Percentiles rank a stretch among this genome's conserved stretches.
phyloP scores from a whole-genome alignment of 2,113 vertebrate species.

The Myiopsitta monachus region DNA sequence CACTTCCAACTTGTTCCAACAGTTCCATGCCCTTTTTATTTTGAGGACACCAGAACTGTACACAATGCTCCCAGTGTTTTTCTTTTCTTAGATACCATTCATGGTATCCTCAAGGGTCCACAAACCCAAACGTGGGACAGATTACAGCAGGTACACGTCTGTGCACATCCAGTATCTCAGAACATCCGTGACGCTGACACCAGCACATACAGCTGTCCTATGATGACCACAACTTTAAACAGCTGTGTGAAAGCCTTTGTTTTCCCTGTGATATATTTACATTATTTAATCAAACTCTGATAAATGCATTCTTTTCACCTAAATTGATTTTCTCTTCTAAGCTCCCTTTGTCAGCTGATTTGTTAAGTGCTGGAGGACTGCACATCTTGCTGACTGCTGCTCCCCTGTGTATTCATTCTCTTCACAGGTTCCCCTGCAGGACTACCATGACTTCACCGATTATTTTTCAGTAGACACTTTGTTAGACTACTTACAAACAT shows the following conservation, averaged over 20 bases:
- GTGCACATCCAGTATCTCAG: fast-evolving
- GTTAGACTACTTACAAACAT: conserved; percentile 61
- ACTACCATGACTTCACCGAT: conserved; percentile 62
- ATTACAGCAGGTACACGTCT: neutral
- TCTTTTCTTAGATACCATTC: neutral
- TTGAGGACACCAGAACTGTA: neutral
- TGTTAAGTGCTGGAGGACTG: conserved; percentile 64
- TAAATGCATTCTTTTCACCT: conserved; percentile 62
- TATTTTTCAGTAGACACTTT: conserved; percentile 65
- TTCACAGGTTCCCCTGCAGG: conserved; percentile 32
- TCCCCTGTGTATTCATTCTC: conserved; percentile 16
- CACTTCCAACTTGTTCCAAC: neutral
- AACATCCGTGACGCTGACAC: neutral
- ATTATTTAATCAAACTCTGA: conserved; percentile 62
- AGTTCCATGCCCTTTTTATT: neutral
- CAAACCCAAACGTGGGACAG: neutral
- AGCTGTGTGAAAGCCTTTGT: conserved; percentile 19
- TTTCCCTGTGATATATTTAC: conserved; percentile 19
- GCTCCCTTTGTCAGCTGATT: conserved; percentile 67
- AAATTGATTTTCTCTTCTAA: conserved; percentile 73
- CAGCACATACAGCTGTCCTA: conserved; percentile 46
- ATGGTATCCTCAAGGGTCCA: neutral
- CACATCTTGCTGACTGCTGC: conserved; percentile 41
- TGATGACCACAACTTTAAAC: neutral
- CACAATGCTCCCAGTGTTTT: neutral